These are phyloP conservation scores for Cheilinus undulatus DNA, from an alignment of 2,113 vertebrate genomes.

Conservation along the genomic window DNA sequence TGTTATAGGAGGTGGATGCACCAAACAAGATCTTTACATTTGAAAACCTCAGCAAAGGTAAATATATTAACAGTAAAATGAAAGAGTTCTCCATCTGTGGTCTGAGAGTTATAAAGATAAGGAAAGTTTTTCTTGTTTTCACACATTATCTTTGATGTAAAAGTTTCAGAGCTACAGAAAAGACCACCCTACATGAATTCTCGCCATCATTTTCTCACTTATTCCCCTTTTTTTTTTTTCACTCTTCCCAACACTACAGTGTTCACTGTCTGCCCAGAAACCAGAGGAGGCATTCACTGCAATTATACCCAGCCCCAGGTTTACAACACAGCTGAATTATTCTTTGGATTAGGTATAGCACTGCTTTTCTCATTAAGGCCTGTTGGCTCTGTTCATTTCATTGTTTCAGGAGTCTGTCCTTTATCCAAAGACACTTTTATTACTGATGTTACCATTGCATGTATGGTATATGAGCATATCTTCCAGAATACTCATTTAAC, in stretches of 20 bases:
- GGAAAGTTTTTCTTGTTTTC: conserved; percentile 58
- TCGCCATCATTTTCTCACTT: conserved; percentile 2
- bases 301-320: conserved; percentile 40
- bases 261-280: conserved; percentile 32
- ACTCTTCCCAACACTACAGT: conserved; percentile 12
- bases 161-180: conserved; percentile 32
- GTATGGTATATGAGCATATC: too few relatives aligned
- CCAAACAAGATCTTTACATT: conserved; percentile 28
- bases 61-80: conserved; percentile 59
- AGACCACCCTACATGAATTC: conserved; percentile 60
- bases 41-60: conserved; percentile 35
- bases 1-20: background rate
- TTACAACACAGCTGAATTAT: conserved; percentile 55
- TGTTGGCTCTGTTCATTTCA: conserved; percentile 51
- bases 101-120: conserved; percentile 59
- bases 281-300: conserved; percentile 38
- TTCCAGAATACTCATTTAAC: too few relatives aligned
- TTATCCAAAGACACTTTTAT: conserved; percentile 45
- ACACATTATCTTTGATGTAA: conserved; percentile 68
- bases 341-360: conserved; percentile 26
- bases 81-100: conserved; percentile 33
- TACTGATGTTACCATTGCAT: conserved; percentile 32
- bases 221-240: conserved; percentile 18
- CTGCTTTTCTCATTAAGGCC: conserved; percentile 66
- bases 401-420: conserved; percentile 58